Evolutionary conservation across 2,797 vertebrate species (phyloP).

Genomic region (Danio kyathit): DNA sequence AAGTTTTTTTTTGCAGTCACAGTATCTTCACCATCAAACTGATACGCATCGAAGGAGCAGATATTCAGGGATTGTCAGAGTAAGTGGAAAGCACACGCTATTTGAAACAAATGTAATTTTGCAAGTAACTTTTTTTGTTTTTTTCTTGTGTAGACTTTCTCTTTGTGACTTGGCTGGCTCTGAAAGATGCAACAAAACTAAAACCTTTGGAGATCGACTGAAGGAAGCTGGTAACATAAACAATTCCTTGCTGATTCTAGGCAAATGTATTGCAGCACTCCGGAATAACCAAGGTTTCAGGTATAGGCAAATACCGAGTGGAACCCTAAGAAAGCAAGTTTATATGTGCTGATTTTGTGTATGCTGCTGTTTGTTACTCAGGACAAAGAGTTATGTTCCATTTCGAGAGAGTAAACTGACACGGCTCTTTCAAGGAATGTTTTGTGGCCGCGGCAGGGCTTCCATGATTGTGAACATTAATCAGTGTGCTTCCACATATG

Average conservation of each 20-base stretch:
- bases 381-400: constrained; percentile 83
- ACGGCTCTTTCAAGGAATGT: constrained; percentile 89
- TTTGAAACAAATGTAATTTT: background rate
- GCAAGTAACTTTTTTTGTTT: background rate
- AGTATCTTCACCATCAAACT: constrained; percentile 91
- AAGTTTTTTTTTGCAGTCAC: constrained; percentile 78
- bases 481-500: constrained; percentile 88
- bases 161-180: constrained; percentile 93
- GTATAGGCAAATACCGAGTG: constrained; percentile 64
- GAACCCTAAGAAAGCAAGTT: background rate
- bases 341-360: background rate
- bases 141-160: constrained; percentile 75
- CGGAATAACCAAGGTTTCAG: constrained; percentile 84
- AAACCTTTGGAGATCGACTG: constrained; percentile 87
- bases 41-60: constrained; percentile 75
- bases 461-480: constrained; percentile 93
- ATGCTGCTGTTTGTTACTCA: constrained; percentile 55
- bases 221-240: constrained; percentile 94
- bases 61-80: constrained; percentile 83
- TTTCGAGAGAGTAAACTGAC: constrained; percentile 94
- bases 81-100: constrained; percentile 70
- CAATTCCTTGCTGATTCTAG: constrained; percentile 91
- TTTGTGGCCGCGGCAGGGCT: constrained; percentile 87
- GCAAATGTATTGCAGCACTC: constrained; percentile 89
- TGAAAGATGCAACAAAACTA: constrained; percentile 90